phyloP scores from a whole-genome alignment of 2,888 invertebrate species.

The Stenchaetothrips biformis region DNA sequence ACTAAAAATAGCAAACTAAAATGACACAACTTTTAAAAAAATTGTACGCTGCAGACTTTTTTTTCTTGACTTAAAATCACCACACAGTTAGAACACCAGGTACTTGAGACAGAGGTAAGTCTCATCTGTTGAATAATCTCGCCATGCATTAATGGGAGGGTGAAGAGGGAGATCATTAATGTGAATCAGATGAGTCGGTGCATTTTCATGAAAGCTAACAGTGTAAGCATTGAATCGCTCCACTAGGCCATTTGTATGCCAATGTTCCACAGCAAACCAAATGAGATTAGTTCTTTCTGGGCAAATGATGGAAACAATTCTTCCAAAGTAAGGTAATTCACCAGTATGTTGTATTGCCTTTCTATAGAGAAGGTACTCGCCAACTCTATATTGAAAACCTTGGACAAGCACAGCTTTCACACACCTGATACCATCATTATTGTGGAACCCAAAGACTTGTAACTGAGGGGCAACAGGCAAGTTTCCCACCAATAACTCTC shows the following conservation, averaged over 20 bases:
- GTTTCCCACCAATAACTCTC: neutral
- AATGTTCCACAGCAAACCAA: neutral
- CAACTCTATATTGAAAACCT: neutral
- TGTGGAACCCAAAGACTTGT: neutral
- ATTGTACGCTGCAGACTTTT: too few species aligned
- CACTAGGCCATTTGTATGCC: neutral
- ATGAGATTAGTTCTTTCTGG: neutral
- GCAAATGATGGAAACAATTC: neutral
- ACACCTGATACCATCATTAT: neutral
- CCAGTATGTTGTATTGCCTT: neutral
- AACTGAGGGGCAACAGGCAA: neutral
- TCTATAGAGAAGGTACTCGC: neutral
- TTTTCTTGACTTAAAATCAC: too few species aligned
- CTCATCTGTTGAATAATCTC: neutral
- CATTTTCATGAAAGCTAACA: neutral
- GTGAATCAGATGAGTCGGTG: neutral
- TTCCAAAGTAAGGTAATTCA: neutral
- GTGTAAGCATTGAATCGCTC: neutral
- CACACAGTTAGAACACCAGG: neutral
- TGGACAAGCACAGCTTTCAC: neutral
- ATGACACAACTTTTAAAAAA: neutral
- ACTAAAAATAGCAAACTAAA: neutral
- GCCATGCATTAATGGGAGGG: neutral
- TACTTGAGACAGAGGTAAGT: neutral
- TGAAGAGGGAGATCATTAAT: neutral